Percentiles rank a stretch among this genome's conserved stretches.
These are phyloP conservation scores for Phocoena phocoena DNA, from an alignment of 2,113 vertebrate species.

Conservation along the genomic window DNA sequence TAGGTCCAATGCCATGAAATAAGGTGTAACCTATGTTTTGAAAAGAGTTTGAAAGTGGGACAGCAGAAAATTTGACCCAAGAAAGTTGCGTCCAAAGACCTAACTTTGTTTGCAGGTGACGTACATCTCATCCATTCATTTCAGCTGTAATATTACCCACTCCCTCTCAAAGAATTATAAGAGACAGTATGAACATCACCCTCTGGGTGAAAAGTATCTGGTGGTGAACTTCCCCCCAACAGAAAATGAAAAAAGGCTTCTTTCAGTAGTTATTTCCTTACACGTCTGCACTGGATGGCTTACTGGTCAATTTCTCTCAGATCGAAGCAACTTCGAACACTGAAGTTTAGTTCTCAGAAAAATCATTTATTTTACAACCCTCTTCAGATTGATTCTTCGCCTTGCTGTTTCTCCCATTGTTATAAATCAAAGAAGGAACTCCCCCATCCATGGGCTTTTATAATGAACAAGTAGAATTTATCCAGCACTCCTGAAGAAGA, in stretches of 20 bases:
- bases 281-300: neutral
- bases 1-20: neutral
- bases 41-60: neutral
- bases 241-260: neutral
- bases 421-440: slow-evolving; percentile 25
- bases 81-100: neutral
- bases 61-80: neutral
- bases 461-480: neutral
- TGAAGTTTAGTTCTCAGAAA: slow-evolving; percentile 1
- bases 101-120: neutral
- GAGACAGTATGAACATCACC: neutral
- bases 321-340: neutral
- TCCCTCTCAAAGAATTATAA: neutral
- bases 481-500: neutral
- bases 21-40: neutral
- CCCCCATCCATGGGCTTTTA: neutral
- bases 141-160: neutral
- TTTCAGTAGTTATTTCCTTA: neutral
- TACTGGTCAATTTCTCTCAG: neutral
- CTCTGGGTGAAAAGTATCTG: neutral
- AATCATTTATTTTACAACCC: neutral
- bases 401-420: neutral
- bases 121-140: neutral
- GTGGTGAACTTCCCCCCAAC: neutral
- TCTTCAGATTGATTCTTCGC: neutral